A percentile compares a stretch with the other conserved stretches of the same genome.
phyloP scores from a whole-genome alignment of 1,140 invertebrate genomes.

The Sycophila sp. region DNA sequence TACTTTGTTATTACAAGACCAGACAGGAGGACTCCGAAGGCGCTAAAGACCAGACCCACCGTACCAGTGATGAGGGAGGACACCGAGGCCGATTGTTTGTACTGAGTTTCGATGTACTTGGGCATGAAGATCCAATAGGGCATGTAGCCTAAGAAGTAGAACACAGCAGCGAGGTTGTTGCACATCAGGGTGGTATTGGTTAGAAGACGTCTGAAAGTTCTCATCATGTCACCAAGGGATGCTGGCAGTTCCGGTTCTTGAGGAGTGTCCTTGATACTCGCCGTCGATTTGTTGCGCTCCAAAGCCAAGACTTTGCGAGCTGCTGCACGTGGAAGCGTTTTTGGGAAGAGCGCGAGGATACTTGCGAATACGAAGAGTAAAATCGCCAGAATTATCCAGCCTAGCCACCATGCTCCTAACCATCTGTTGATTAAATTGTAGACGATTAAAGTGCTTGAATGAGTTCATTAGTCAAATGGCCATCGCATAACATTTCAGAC shows the following conservation, averaged over 20 bases:
- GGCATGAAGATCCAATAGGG: constrained; percentile 82
- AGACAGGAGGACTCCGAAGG: constrained; percentile 75
- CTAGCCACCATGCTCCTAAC: constrained; percentile 84
- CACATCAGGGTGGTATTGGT: constrained; percentile 75
- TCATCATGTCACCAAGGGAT: constrained; percentile 70
- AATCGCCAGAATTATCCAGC: constrained; percentile 77
- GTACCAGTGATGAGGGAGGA: constrained; percentile 77
- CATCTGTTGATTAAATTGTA: constrained; percentile 61
- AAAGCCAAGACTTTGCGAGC: constrained; percentile 66
- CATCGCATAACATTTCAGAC: too few relatives aligned
- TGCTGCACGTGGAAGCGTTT: constrained; percentile 71
- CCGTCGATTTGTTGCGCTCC: constrained; percentile 59
- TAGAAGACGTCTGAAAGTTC: constrained; percentile 71
- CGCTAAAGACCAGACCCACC: constrained; percentile 78
- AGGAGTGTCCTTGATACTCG: constrained; percentile 45
- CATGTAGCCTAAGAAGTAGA: constrained; percentile 77
- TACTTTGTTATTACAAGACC: constrained; percentile 76
- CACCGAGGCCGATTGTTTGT: constrained; percentile 76
- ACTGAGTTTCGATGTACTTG: constrained; percentile 81
- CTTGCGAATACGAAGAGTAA: constrained; percentile 72
- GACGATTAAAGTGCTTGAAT: too few relatives aligned
- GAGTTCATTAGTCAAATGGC: too few relatives aligned
- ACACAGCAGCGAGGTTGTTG: constrained; percentile 75
- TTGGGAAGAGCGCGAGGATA: constrained; percentile 74
- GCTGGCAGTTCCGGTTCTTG: constrained; percentile 58